Evolutionary conservation across 2,888 invertebrate genomes (phyloP), one percentile per base, ranked within the genome.

Genomic region (Halictus quadricinctus): DNA sequence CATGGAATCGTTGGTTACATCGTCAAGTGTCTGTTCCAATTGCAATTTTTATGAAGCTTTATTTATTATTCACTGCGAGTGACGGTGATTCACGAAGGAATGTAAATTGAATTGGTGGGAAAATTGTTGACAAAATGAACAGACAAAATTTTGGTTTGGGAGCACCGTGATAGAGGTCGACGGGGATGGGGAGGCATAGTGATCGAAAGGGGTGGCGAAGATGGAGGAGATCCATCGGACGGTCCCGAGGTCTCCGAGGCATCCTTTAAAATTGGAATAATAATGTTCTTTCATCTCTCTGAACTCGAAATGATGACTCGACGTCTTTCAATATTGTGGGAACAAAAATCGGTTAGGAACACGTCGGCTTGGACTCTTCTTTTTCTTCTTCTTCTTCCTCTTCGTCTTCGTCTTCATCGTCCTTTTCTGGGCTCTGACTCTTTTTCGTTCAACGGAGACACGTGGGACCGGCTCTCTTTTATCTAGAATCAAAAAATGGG

Each of bases 191-290:
- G 64, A 83, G 79, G 48, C 76, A 80, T 76, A 81, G 84, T 80
- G 90, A 85, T 80, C 81, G 88, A 78, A 90, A 81, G 84, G 90
- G 90, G 89, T 90, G 89, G 89, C 77, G 81, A 87, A 90, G 90
- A 89, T 90, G 86, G 87, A 87, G 89, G 86, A 90, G 90, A 90
- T 90, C 83, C 89, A 88, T 90, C 90, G 89, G 72, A 60, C 66
- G 41, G 85, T 70, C 82, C 76, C 83, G 82, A 74, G 85, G 79
- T 83, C 88, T 82, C 82, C 88, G 86, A 86, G 88, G 88, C 88
- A 85, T 93, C 93, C 92, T 93, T 94, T 91, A 94, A 94, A 94
- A 94, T 94, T 94, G 94, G 94, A 94, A 94, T 94, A 94, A 94
- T 94, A 94, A 94, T 93, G 92, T 93, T 94, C 93, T 93, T 92